Percentiles rank a stretch among this genome's conserved stretches.
Conservation (phyloP, 2,113 vertebrate genomes). For the Caracal caracal region DNA sequence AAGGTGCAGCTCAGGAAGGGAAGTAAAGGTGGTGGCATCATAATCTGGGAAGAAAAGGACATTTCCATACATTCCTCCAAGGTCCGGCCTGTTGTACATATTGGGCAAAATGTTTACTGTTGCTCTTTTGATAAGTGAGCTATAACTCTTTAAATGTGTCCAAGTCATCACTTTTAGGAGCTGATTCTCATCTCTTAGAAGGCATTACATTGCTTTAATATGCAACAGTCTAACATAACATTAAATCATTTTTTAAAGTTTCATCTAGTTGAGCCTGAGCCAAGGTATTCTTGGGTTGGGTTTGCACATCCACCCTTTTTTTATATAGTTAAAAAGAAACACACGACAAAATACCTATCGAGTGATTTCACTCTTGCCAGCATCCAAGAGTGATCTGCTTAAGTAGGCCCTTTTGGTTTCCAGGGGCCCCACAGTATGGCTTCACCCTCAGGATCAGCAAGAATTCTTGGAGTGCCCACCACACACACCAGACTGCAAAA, state of each 20-base stretch:
- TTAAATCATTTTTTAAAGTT: slow-evolving; percentile 64
- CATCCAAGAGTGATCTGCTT: slow-evolving; percentile 44
- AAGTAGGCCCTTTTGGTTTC: background rate
- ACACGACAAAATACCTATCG: slow-evolving; percentile 60
- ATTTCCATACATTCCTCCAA: background rate
- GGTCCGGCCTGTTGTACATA: background rate
- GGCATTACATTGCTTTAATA: slow-evolving; percentile 28
- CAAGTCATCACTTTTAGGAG: background rate
- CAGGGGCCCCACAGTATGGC: background rate
- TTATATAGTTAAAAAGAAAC: slow-evolving; percentile 72
- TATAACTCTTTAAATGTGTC: background rate
- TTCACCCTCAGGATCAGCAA: background rate
- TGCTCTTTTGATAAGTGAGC: background rate
- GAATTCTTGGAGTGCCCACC: background rate
- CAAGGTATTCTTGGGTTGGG: slow-evolving; percentile 66
- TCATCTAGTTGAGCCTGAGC: slow-evolving; percentile 62
- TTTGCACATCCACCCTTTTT: slow-evolving; percentile 41
- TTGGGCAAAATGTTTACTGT: background rate
- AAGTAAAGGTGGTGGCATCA: background rate
- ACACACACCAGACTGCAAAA: fast-evolving
- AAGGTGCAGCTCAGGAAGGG: background rate
- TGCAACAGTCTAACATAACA: slow-evolving; percentile 10
- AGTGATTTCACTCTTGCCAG: slow-evolving; percentile 54
- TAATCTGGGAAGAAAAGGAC: background rate
- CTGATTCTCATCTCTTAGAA: slow-evolving; percentile 37